Evolutionary conservation across 64 coral and sea anemone species (phyloP), one percentile per base, ranked within the genome.

Genomic region (Hydrozoanthus tunicans): DNA sequence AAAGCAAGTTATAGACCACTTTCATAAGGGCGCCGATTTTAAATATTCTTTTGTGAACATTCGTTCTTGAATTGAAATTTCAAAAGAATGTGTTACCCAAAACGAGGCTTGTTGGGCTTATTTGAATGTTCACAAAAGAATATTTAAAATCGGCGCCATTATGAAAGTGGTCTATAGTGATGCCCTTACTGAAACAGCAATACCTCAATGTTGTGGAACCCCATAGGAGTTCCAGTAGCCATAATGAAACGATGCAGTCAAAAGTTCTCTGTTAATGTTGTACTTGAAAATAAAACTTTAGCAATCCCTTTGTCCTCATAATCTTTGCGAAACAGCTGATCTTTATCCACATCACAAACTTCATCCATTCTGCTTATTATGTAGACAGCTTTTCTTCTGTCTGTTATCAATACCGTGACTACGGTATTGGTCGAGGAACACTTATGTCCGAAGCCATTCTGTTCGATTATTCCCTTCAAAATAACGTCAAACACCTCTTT

Each of bases 371-470:
- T 27, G 27, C 27, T 74, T 51, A 74, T 51, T 43, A 74, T 43
- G 71, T 78, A 78, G 76, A 78, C 76, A 78, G 76, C 76, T 56
- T 78, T 78, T 78, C 76, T 78, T 78, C 53, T 78, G 76, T 78
- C 73, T 77, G 73, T 77, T 77, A 77, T 77, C 73, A 77, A 77
- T 77, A 77, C 73, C 76, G 76, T 78, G 52, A 78, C 53, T 78
- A 56, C 53, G 76, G 76, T 78, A 56, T 56, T 56, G 53, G 52
- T 56, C 76, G 53, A 56, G 76, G 76, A 56, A 78, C 76, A 56
- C 52, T 78, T 78, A 56, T 78, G 76, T 56, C 76, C 76, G 53
- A 78, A 78, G 53, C 76, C 53, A 56, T 78, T 78, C 52, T 78
- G 52, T 14, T 78, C 53, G 52, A 78, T 56, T 56, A 78, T 78